A percentile compares a stretch with the other conserved stretches of the same genome.
Conservation (phyloP, 2,797 vertebrate genomes). For the Scyliorhinus canicula region DNA sequence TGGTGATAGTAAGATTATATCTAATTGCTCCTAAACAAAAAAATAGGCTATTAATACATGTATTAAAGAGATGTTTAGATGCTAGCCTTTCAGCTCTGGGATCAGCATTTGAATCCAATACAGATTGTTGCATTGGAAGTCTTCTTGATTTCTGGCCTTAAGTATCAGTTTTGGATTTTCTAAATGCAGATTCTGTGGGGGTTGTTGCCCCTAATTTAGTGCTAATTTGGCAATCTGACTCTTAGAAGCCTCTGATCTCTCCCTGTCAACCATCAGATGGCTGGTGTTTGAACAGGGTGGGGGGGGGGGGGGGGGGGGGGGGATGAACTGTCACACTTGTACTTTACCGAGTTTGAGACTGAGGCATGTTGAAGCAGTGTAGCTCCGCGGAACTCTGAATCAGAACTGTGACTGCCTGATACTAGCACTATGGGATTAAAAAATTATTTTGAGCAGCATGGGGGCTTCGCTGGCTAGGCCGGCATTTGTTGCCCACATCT, state of each 20-base stretch:
- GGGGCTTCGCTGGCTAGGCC: no score
- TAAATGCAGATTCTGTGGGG: background rate
- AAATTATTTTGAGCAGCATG: background rate
- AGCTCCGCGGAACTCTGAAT: background rate
- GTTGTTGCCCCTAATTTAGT: background rate
- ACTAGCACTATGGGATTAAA: background rate
- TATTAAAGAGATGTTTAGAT: background rate
- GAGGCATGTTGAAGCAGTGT: background rate
- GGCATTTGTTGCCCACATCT: no score
- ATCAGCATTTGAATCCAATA: background rate
- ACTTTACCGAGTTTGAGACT: background rate
- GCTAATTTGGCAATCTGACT: background rate
- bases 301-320: background rate
- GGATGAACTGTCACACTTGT: background rate
- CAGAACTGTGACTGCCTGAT: no score
- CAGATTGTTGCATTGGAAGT: background rate
- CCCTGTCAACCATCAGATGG: background rate
- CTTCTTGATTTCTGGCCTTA: background rate
- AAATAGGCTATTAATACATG: background rate
- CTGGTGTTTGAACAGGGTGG: no score
- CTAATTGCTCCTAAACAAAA: background rate
- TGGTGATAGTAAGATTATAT: background rate
- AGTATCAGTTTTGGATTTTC: background rate
- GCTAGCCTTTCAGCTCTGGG: background rate
- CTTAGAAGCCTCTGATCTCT: background rate